A percentile compares a stretch with the other conserved stretches of the same genome.
phyloP scores from a whole-genome alignment of 2,797 vertebrate species.

The Kryptolebias ocellatus region DNA sequence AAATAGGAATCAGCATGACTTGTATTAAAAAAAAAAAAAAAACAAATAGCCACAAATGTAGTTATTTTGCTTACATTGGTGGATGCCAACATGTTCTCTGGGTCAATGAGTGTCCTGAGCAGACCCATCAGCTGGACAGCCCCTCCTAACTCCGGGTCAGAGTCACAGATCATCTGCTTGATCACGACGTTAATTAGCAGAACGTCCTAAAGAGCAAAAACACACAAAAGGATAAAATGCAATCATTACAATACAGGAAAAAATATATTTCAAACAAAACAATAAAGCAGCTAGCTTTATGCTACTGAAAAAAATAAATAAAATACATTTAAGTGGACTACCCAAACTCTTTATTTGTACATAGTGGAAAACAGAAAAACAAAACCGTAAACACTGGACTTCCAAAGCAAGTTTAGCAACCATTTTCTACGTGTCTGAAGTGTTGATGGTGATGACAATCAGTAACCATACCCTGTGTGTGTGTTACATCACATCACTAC shows the following conservation, averaged over 20 bases:
- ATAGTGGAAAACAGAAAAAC: background rate
- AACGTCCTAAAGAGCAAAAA: slow-evolving; percentile 86
- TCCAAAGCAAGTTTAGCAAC: background rate
- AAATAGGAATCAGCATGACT: background rate
- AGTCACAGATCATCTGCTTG: slow-evolving; percentile 99
- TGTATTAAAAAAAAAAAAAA: too few species aligned
- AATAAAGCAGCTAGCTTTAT: too few species aligned
- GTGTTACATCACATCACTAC: too few species aligned
- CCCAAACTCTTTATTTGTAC: background rate
- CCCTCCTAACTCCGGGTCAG: slow-evolving; percentile 96
- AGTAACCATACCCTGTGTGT: background rate
- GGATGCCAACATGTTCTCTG: slow-evolving; percentile 98
- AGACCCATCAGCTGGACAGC: slow-evolving; percentile 98
- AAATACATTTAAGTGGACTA: background rate
- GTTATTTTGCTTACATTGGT: slow-evolving; percentile 87
- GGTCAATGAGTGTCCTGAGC: slow-evolving; percentile 96
- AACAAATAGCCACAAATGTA: background rate
- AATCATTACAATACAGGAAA: background rate
- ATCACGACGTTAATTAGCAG: slow-evolving; percentile 98
- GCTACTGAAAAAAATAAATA: background rate
- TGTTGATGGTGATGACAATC: background rate
- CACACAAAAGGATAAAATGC: background rate
- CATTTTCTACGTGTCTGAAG: background rate
- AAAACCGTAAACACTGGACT: background rate
- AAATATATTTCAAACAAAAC: background rate